A percentile compares a stretch with the other conserved stretches of the same genome.
phyloP scores from a whole-genome alignment of 2,888 invertebrate species.

The Rhamnusium bicolor region DNA sequence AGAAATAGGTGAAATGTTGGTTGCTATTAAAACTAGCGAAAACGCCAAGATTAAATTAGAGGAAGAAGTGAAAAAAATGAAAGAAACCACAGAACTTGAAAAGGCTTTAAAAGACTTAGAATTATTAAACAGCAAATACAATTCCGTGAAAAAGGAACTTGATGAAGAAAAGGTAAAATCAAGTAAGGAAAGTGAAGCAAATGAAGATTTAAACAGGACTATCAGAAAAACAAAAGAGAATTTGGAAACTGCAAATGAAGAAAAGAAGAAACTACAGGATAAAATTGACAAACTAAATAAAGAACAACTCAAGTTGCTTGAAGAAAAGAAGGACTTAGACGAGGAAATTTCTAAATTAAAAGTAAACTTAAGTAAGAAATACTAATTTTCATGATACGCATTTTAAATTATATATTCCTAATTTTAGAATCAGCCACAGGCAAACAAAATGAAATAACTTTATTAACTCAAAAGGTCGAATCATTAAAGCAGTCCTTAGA shows the following conservation, averaged over 20 bases:
- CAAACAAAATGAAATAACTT: constrained; percentile 74
- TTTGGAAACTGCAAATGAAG: constrained; percentile 76
- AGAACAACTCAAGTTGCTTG: constrained; percentile 70
- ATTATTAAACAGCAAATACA: constrained; percentile 73
- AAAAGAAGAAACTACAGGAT: constrained; percentile 73
- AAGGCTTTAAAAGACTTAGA: constrained; percentile 68
- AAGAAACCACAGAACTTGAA: constrained; percentile 64
- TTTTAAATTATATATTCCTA: too few relatives aligned
- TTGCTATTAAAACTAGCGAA: constrained; percentile 77
- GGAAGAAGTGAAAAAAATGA: constrained; percentile 66
- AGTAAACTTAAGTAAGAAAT: constrained; percentile 61
- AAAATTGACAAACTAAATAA: constrained; percentile 72
- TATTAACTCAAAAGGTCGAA: constrained; percentile 77
- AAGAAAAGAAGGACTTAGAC: constrained; percentile 75
- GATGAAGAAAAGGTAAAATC: constrained; percentile 73
- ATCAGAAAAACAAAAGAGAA: constrained; percentile 70
- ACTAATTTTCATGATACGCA: too few relatives aligned
- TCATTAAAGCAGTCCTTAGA: constrained; percentile 78
- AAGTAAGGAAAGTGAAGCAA: constrained; percentile 73
- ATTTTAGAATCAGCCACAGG: constrained; percentile 74
- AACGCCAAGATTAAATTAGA: constrained; percentile 71
- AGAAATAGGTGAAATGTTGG: constrained; percentile 84
- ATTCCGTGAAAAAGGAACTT: constrained; percentile 72
- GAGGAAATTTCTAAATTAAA: constrained; percentile 64
- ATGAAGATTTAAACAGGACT: constrained; percentile 72